Percentiles rank a stretch among this genome's conserved stretches.
phyloP scores from a whole-genome alignment of 37 sponge, comb jelly and placozoan genomes.

The Haliclona indistincta region DNA sequence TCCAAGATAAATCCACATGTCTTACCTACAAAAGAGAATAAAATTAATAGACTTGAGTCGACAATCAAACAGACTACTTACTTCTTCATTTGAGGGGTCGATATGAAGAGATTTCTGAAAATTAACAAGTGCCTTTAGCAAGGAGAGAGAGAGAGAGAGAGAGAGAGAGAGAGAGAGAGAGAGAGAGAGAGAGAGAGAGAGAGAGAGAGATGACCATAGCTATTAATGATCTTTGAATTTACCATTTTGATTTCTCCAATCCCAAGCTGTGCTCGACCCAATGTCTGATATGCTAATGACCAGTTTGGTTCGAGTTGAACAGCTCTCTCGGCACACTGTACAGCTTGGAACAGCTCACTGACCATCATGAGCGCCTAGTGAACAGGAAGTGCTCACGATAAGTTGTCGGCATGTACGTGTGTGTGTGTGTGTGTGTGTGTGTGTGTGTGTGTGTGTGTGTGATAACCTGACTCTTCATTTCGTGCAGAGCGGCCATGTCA shows the following conservation, averaged over 20 bases:
- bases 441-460: background rate
- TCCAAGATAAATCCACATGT: constrained; percentile 64
- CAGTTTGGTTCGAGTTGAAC: constrained; percentile 60
- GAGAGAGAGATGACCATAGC: too few relatives aligned
- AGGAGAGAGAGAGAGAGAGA: background rate
- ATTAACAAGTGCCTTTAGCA: constrained; percentile 63
- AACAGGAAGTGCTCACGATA: background rate
- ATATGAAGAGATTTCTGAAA: constrained; percentile 85
- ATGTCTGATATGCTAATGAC: constrained; percentile 69
- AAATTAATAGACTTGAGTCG: background rate
- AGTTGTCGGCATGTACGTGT: background rate
- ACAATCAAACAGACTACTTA: background rate
- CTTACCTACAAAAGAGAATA: constrained; percentile 22
- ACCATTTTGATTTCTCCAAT: constrained; percentile 89
- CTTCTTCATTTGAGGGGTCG: constrained; percentile 73
- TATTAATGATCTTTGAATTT: background rate
- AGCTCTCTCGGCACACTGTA: constrained; percentile 78
- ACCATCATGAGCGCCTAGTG: constrained; percentile 70
- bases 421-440: background rate
- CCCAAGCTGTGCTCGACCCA: constrained; percentile 90
- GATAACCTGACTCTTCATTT: constrained; percentile 82
- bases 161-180: background rate
- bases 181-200: background rate
- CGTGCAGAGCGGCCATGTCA: constrained; percentile 51
- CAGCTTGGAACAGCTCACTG: constrained; percentile 87